These are phyloP conservation scores for Drosophila simulans DNA, from an alignment of 1,140 invertebrate species.

Conservation along the genomic window DNA sequence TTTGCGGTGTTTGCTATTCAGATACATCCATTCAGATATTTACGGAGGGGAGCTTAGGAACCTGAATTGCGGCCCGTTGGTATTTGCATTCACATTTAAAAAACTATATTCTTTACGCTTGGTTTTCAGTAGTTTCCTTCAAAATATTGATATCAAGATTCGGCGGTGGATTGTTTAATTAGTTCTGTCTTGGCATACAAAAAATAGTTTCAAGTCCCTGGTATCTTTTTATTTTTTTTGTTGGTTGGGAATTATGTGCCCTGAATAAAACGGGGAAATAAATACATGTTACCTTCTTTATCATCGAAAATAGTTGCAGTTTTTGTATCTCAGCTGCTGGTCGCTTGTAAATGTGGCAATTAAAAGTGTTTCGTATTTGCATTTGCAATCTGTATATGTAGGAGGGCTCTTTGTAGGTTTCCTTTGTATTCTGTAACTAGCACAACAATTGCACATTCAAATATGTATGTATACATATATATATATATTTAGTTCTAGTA, in stretches of 20 bases:
- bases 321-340: constrained; percentile 19
- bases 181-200: constrained; percentile 58
- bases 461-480: constrained; percentile 52
- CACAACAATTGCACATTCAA: constrained; percentile 55
- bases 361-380: constrained; percentile 33
- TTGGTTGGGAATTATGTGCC: not conserved
- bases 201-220: constrained; percentile 36
- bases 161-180: constrained; percentile 56
- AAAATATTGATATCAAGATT: constrained; percentile 42
- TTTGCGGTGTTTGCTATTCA: constrained; percentile 36
- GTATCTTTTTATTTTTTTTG: constrained; percentile 9
- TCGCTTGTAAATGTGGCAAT: constrained; percentile 72
- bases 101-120: constrained; percentile 32
- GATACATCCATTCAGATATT: constrained; percentile 21
- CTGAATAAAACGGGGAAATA: constrained; percentile 30
- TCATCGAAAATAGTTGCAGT: constrained; percentile 65
- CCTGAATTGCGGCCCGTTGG: constrained; percentile 61
- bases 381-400: constrained; percentile 36
- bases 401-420: constrained; percentile 55
- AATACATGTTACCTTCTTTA: constrained; percentile 29
- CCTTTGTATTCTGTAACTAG: constrained; percentile 45
- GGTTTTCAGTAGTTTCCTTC: constrained; percentile 12
- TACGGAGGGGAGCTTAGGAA: constrained; percentile 65
- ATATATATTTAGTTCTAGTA: constrained; percentile 37
- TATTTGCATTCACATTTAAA: constrained; percentile 54